A percentile compares a stretch with the other conserved stretches of the same genome.
Conservation (phyloP, 2,113 vertebrate genomes). For the Amia ocellicauda region DNA sequence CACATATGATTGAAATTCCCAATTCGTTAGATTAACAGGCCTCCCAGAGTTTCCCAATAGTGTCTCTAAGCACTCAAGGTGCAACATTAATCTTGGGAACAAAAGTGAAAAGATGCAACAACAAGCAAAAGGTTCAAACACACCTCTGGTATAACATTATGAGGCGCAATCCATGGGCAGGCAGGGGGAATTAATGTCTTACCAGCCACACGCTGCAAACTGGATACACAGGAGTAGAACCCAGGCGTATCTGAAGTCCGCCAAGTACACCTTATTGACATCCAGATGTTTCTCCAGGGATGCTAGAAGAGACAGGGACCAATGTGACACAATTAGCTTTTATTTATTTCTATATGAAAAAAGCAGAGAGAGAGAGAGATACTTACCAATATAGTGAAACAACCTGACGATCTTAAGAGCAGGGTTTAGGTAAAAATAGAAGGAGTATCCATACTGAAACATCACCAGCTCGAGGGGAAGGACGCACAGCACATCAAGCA, state of each 20-base stretch:
- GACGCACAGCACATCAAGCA: slow-evolving; percentile 23
- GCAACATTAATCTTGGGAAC: not conserved
- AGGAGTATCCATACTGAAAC: not conserved
- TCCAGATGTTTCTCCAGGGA: slow-evolving; percentile 29
- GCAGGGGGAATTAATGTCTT: slow-evolving; percentile 5
- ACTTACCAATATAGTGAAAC: slow-evolving; percentile 26
- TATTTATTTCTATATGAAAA: not conserved
- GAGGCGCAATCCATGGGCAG: no score
- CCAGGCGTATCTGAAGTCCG: slow-evolving; percentile 15
- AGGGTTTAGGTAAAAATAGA: slow-evolving; percentile 13
- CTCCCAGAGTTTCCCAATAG: no score
- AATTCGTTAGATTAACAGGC: no score
- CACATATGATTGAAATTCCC: no score
- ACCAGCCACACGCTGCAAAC: slow-evolving; percentile 22
- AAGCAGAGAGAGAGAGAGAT: not conserved
- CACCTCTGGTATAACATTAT: no score
- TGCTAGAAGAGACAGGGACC: slow-evolving; percentile 11
- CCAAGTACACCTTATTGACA: slow-evolving; percentile 29
- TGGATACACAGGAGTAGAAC: slow-evolving; percentile 23
- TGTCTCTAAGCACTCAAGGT: no score
- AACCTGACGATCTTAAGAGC: slow-evolving; percentile 22
- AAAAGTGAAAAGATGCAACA: not conserved
- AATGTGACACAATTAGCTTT: not conserved
- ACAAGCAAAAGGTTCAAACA: no score
- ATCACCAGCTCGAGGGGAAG: slow-evolving; percentile 22